Evolutionary conservation across 1,140 invertebrate genomes (phyloP).

Genomic region (Formica selysi): DNA sequence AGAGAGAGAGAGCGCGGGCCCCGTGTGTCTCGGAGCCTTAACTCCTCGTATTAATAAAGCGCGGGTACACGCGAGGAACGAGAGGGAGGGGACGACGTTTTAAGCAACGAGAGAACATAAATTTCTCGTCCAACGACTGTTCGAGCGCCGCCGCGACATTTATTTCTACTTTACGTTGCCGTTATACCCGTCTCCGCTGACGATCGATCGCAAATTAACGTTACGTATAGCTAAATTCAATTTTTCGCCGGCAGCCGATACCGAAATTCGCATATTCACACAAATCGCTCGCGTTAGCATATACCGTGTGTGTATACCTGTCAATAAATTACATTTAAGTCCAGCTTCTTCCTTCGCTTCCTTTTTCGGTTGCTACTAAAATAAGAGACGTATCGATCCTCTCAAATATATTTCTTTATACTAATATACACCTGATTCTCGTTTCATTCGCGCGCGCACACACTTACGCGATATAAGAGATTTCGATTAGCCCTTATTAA

Average conservation of each 20-base stretch:
- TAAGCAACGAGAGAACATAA: conserved; percentile 61
- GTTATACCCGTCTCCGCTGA: conserved; percentile 45
- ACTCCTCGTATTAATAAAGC: conserved; percentile 70
- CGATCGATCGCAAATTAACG: conserved; percentile 61
- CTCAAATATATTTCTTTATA: too few relatives aligned
- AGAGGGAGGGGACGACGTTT: not conserved
- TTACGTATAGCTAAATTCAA: conserved; percentile 39
- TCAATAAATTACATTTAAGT: not conserved
- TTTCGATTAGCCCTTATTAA: too few relatives aligned
- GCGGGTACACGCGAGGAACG: conserved; percentile 12
- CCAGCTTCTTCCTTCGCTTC: too few relatives aligned
- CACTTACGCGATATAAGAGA: too few relatives aligned
- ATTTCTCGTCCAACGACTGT: conserved; percentile 54
- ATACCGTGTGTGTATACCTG: not conserved
- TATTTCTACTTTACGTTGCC: conserved; percentile 59
- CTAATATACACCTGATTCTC: too few relatives aligned
- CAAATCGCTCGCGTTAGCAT: not conserved
- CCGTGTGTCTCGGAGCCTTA: conserved; percentile 27
- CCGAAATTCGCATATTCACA: conserved; percentile 30
- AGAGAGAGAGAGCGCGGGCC: conserved; percentile 21
- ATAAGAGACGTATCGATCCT: too few relatives aligned
- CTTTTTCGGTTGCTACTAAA: too few relatives aligned
- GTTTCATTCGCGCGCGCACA: too few relatives aligned
- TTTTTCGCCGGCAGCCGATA: conserved; percentile 31
- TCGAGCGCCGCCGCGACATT: conserved; percentile 49